phyloP scores from a whole-genome alignment of 2,888 invertebrate genomes.

The Petrophora chlorosata region DNA sequence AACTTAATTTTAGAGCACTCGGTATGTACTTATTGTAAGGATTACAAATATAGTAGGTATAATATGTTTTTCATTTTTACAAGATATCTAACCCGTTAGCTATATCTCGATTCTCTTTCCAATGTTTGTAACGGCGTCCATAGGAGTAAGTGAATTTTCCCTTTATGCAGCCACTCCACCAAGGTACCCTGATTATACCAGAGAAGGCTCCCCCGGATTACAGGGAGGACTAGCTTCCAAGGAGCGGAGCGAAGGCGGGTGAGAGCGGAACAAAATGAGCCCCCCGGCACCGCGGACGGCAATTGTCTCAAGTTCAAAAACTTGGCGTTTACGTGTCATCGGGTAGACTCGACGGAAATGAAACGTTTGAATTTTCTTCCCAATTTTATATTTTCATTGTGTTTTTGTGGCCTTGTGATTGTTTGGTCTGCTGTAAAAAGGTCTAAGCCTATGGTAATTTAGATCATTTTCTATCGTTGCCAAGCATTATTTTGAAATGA shows the following conservation, averaged over 20 bases:
- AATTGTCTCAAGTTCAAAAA: constrained; percentile 57
- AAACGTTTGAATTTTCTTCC: constrained; percentile 7
- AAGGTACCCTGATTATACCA: background rate
- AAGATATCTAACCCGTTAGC: constrained; percentile 40
- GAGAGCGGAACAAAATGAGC: constrained; percentile 47
- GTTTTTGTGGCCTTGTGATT: no score
- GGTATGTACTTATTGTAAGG: no score
- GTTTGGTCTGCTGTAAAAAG: no score
- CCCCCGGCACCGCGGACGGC: constrained; percentile 54
- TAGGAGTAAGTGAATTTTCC: constrained; percentile 77
- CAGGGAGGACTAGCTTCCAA: constrained; percentile 48
- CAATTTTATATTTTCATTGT: no score
- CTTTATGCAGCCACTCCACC: constrained; percentile 66
- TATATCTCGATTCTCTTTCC: constrained; percentile 45
- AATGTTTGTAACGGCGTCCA: constrained; percentile 72
- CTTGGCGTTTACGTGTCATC: constrained; percentile 35
- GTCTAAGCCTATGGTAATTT: no score
- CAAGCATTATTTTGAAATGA: no score
- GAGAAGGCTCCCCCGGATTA: constrained; percentile 62
- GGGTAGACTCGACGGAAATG: constrained; percentile 7
- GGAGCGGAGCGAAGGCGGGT: background rate
- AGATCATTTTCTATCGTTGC: no score
- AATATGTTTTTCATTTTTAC: no score
- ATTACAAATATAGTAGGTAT: no score
- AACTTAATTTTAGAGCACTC: no score